Evolutionary conservation across 2,113 vertebrate species (phyloP).

Genomic region (Rynchops niger): DNA sequence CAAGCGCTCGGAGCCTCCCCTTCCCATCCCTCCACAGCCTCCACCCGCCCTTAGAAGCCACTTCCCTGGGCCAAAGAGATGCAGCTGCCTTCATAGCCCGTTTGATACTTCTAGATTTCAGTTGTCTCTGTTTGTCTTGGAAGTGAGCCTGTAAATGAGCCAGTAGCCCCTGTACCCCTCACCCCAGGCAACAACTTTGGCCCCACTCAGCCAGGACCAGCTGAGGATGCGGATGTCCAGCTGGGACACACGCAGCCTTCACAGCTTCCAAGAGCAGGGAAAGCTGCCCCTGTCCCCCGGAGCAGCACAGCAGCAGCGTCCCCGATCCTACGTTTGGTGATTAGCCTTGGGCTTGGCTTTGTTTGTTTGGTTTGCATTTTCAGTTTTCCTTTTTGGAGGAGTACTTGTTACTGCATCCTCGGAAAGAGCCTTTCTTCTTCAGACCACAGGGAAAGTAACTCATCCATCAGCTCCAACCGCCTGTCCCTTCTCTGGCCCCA

Average conservation of each 20-base stretch:
- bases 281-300: background rate
- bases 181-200: background rate
- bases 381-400: background rate
- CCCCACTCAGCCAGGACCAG: background rate
- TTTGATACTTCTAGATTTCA: background rate
- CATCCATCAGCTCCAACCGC: background rate
- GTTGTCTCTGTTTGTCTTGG: background rate
- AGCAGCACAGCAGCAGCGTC: background rate
- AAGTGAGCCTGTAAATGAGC: background rate
- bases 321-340: background rate
- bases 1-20: rapidly evolving
- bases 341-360: background rate
- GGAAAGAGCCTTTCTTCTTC: background rate
- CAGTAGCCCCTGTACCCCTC: background rate
- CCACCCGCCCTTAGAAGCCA: rapidly evolving
- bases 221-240: background rate
- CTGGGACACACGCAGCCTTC: background rate
- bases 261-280: background rate
- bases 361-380: background rate
- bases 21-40: rapidly evolving
- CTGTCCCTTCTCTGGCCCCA: background rate
- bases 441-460: background rate
- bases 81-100: background rate
- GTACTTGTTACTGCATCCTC: rapidly evolving
- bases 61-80: no score